Conservation (phyloP, 2,888 invertebrate genomes). For the Anoplius nigerrimus region DNA sequence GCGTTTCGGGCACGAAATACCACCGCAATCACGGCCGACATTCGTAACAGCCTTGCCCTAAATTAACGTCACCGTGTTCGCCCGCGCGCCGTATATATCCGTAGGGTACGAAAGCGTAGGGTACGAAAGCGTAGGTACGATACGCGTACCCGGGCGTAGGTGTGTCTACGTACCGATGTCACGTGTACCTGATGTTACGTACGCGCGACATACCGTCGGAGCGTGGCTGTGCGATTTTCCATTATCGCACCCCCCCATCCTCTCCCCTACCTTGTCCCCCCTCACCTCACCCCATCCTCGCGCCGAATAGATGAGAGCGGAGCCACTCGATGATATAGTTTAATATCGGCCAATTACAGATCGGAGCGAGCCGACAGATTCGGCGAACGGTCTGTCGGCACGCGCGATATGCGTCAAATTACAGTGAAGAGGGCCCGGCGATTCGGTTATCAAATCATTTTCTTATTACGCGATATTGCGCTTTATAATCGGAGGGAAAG, state of each 20-base stretch:
- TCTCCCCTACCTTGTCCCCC: no score
- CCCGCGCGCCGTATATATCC: neutral
- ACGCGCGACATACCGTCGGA: neutral
- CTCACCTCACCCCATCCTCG: no score
- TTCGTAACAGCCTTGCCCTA: conserved; percentile 21
- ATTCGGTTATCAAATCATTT: neutral
- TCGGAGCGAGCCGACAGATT: neutral
- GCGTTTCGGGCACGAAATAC: conserved; percentile 19
- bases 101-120: conserved; percentile 1
- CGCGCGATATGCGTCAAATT: no score
- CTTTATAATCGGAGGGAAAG: no score
- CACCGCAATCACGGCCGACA: conserved; percentile 18
- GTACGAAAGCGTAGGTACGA: neutral
- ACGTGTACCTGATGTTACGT: no score
- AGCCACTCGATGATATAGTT: neutral
- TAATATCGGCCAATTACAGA: conserved; percentile 11
- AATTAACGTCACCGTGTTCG: conserved; percentile 26
- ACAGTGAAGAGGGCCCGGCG: no score
- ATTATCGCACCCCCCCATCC: conserved; percentile 12
- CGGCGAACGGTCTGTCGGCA: neutral
- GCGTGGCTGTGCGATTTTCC: conserved; percentile 5
- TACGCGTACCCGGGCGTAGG: no score
- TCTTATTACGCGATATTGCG: neutral
- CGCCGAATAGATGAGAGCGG: neutral
- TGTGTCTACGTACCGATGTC: no score